Conservation (phyloP, 1,140 invertebrate genomes). For the Megathymus violae region DNA sequence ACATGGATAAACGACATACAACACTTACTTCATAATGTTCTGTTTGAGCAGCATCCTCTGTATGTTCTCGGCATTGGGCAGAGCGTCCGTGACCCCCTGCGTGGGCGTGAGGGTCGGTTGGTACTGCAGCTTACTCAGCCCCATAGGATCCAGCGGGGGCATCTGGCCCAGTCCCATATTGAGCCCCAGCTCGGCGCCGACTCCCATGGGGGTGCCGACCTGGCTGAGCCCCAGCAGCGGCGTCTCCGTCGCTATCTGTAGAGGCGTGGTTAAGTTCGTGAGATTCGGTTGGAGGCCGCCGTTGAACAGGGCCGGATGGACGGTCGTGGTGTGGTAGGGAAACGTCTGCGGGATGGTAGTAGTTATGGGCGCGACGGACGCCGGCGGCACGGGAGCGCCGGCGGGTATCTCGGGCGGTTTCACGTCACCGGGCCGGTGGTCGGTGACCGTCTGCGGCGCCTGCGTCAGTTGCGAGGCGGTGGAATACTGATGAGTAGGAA, state of each 20-base stretch:
- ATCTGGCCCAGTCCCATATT: conserved; percentile 44
- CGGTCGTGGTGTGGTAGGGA: conserved; percentile 43
- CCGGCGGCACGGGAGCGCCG: too few species aligned
- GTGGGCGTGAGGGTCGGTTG: conserved; percentile 54
- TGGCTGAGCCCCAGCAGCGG: conserved; percentile 66
- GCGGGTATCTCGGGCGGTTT: too few species aligned
- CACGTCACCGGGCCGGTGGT: too few species aligned
- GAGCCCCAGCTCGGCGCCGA: too few species aligned
- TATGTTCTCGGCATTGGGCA: conserved; percentile 76
- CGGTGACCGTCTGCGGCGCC: conserved; percentile 48
- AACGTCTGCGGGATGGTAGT: conserved; percentile 46
- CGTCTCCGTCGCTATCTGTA: conserved; percentile 73
- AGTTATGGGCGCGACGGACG: too few species aligned
- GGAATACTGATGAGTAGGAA: conserved; percentile 70
- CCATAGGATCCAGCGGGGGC: conserved; percentile 47
- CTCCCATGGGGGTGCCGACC: conserved; percentile 65
- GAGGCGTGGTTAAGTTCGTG: conserved; percentile 66
- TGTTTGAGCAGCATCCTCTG: conserved; percentile 80
- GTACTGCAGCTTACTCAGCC: conserved; percentile 38
- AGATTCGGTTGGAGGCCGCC: too few species aligned
- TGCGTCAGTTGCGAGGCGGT: conserved; percentile 45
- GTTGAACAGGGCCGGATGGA: conserved; percentile 49
- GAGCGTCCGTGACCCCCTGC: conserved; percentile 48
- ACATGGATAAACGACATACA: too few species aligned
- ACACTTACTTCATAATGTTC: conserved; percentile 80